Evolutionary conservation across 2,888 invertebrate genomes (phyloP).

Genomic region (Hipparchia semele): DNA sequence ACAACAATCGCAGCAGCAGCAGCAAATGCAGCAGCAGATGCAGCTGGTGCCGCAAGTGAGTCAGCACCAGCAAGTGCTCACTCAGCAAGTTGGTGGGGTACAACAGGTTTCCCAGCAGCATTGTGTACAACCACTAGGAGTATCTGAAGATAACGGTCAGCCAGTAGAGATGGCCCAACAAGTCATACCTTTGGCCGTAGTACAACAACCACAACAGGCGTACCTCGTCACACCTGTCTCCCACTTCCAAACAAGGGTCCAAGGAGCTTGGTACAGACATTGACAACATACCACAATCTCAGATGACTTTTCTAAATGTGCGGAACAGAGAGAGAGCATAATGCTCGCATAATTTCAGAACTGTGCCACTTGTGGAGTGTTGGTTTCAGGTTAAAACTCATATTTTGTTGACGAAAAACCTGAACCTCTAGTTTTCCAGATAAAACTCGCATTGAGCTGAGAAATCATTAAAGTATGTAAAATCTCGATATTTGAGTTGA

Average conservation of each 20-base stretch:
- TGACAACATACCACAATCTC: conserved; percentile 55
- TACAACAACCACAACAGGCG: conserved; percentile 85
- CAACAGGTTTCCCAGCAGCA: conserved; percentile 77
- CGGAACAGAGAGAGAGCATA: conserved; percentile 44
- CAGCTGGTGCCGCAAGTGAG: conserved; percentile 73
- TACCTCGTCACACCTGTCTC: conserved; percentile 86
- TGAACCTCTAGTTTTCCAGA: background rate
- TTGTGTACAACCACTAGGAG: conserved; percentile 76
- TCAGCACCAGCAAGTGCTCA: conserved; percentile 78
- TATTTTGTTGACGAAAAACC: background rate
- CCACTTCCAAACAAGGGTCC: conserved; percentile 85
- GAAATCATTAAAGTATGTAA: background rate
- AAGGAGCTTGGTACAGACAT: conserved; percentile 83
- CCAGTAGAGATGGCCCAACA: conserved; percentile 85
- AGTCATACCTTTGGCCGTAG: conserved; percentile 85
- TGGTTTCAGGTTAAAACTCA: background rate
- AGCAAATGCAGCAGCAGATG: conserved; percentile 78
- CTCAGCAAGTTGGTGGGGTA: conserved; percentile 69
- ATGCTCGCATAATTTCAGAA: conserved; percentile 45
- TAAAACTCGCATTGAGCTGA: background rate
- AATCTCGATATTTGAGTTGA: background rate
- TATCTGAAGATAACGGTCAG: conserved; percentile 77
- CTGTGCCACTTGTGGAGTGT: background rate
- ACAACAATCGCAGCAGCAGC: conserved; percentile 59
- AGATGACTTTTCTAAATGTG: conserved; percentile 42